Evolutionary conservation across 2,888 invertebrate species (phyloP).

Genomic region (Pseudococcus jackbeardsleyi): DNA sequence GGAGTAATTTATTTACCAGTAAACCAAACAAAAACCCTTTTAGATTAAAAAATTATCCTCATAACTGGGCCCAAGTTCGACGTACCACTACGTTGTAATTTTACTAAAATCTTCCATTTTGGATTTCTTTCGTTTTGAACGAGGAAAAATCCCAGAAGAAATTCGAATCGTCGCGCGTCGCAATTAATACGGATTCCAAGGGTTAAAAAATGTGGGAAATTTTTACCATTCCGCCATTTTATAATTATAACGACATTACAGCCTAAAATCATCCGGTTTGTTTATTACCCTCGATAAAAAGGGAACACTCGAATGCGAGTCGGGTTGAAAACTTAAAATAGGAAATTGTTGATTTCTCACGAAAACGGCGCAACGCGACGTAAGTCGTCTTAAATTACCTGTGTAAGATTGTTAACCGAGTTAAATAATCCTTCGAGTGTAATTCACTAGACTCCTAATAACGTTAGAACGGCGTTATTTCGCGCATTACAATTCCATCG

Average conservation of each 20-base stretch:
- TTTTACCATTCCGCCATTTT: not conserved
- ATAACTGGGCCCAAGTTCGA: not conserved
- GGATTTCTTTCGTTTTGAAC: not conserved
- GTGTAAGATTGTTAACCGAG: conserved; percentile 6
- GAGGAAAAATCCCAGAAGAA: not conserved
- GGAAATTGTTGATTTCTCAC: not conserved
- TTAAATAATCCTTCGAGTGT: conserved; percentile 22
- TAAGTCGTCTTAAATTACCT: not conserved
- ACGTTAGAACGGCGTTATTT: conserved; percentile 3
- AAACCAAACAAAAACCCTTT: not conserved
- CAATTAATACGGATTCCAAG: not conserved
- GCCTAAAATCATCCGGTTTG: not conserved
- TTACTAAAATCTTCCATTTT: not conserved
- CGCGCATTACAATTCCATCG: not conserved
- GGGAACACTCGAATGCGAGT: not conserved
- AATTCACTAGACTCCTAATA: not conserved
- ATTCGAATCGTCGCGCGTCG: not conserved
- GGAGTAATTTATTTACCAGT: not conserved
- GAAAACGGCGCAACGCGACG: not conserved
- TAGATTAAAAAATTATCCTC: not conserved
- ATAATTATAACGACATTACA: not conserved
- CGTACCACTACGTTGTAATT: not conserved
- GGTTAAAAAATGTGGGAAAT: not conserved
- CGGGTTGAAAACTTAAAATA: not conserved
- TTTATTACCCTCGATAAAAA: not conserved